A percentile compares a stretch with the other conserved stretches of the same genome.
Evolutionary conservation across 2,113 vertebrate genomes (phyloP).

Genomic region (Campylomormyrus tamandua): DNA sequence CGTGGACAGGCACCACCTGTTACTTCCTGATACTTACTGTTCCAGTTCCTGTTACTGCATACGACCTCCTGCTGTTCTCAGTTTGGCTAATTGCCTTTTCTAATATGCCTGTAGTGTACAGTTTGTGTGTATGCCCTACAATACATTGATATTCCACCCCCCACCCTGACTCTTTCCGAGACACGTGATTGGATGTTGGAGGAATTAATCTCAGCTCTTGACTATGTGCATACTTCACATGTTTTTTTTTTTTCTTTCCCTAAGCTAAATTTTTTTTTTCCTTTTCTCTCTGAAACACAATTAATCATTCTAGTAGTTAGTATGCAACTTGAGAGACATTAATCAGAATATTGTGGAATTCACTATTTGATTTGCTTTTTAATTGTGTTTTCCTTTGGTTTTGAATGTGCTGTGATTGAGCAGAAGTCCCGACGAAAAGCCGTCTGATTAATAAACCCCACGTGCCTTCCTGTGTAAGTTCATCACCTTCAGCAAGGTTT

Average conservation of each 20-base stretch:
- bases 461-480: background rate
- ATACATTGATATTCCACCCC: background rate
- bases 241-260: background rate
- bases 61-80: background rate
- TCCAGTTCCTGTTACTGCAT: background rate
- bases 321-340: background rate
- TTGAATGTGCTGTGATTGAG: background rate
- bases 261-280: background rate
- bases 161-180: background rate
- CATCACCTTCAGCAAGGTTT: background rate
- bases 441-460: background rate
- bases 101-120: background rate
- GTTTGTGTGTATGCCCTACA: background rate
- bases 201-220: background rate
- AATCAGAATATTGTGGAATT: conserved; percentile 4
- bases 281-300: background rate
- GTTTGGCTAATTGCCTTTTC: background rate
- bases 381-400: background rate
- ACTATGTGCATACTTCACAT: background rate
- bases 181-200: background rate
- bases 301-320: background rate
- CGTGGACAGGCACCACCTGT: background rate
- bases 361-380: background rate
- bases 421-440: background rate
- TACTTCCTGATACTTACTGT: background rate